Evolutionary conservation across 2,113 vertebrate species (phyloP), one percentile per base, ranked within the genome.

Genomic region (Lasiurus borealis): DNA sequence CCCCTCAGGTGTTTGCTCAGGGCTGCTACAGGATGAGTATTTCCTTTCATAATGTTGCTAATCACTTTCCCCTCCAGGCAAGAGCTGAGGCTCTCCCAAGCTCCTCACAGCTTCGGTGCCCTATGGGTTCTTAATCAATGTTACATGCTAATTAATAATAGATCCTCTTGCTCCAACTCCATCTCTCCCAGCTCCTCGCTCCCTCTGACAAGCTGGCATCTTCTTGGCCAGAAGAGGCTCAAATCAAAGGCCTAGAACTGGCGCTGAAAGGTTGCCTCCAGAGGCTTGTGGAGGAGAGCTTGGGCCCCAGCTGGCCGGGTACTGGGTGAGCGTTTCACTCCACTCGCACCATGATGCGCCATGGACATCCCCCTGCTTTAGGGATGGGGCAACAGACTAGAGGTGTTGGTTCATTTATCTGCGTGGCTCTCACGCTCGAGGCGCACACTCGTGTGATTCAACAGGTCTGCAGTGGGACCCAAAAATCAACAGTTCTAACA

Each of bases 71-170:
- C 95, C 90, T 96, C 90, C 92, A 96, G 96, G 93, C 97, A 95
- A 88, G 69, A 96, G 52, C 44, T 0, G 50, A 90, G 88, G 75
- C 83, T 85, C 73, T 96, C 95, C 90, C 34, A 18, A 44, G 95
- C 92, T 96, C 87, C 92, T 50, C 71, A 77, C 92, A 93, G 95
- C 94, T 95, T 90, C 15, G 3, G 88, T 89, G 92, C 96, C 96
- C 97, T 57, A 40, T 95, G 94, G 95, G 96, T 85, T 95, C 97
- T 95, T 97, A 96, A 97, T 96, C 96, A 97, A 91, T 94, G 95
- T 96, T 96, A 96, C 96, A 97, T 94, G 94, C 92, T 94, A 97
- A 97, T 97, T 97, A 97, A 97, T 97, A 97, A 97, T 97, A 95
- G 88, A 97, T 97, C 88, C 78, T 90, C 88, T 88, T 72, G 94